These are phyloP conservation scores for Antheraea mylitta DNA, from an alignment of 1,140 invertebrate genomes.

Conservation along the genomic window DNA sequence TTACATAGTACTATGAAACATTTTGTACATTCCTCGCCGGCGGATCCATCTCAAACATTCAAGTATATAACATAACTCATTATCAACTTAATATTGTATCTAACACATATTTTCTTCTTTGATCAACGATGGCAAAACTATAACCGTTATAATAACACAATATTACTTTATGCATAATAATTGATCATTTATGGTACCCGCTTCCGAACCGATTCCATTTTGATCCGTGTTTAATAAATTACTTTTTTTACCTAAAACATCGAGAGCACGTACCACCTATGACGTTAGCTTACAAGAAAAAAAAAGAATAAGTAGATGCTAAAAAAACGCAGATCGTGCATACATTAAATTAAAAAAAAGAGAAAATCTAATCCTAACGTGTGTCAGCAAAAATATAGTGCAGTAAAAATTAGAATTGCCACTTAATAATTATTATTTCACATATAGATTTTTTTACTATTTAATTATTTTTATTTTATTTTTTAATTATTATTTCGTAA, in stretches of 20 bases:
- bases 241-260: conserved; percentile 38
- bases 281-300: conserved; percentile 45
- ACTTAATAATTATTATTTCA: conserved; percentile 71
- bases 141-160: conserved; percentile 74
- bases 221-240: conserved; percentile 63
- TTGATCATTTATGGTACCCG: conserved; percentile 46
- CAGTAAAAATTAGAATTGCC: conserved; percentile 75
- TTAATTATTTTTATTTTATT: conserved; percentile 13
- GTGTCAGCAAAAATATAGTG: conserved; percentile 78
- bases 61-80: conserved; percentile 74
- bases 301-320: conserved; percentile 46
- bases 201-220: conserved; percentile 37
- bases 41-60: conserved; percentile 47
- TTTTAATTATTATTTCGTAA: conserved; percentile 50
- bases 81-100: conserved; percentile 66
- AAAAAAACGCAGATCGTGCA: conserved; percentile 77
- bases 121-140: conserved; percentile 75
- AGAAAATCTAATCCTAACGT: conserved; percentile 69
- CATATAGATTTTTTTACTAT: conserved; percentile 61
- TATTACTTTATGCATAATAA: conserved; percentile 63
- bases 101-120: conserved; percentile 70
- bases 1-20: conserved; percentile 76
- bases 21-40: conserved; percentile 64
- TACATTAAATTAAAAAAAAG: conserved; percentile 74
- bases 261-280: conserved; percentile 51